These are phyloP conservation scores for Paradoxurus hermaphroditus DNA, from an alignment of 2,113 vertebrate species.

Conservation along the genomic window DNA sequence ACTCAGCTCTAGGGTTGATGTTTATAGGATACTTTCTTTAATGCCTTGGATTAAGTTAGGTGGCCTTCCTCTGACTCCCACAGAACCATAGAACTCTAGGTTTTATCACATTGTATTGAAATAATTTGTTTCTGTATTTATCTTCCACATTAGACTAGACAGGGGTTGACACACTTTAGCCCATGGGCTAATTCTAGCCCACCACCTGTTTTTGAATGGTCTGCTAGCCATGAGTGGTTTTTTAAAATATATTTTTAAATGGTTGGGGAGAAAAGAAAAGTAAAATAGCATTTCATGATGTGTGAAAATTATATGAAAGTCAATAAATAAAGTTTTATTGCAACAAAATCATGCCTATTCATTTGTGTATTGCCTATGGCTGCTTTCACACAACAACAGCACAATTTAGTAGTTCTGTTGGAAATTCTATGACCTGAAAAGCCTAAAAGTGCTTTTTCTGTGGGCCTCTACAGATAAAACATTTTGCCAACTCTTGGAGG, in stretches of 20 bases:
- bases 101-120: background rate
- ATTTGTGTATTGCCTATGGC: background rate
- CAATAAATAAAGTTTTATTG: background rate
- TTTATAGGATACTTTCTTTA: background rate
- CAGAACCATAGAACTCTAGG: background rate
- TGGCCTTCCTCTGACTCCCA: background rate
- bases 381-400: background rate
- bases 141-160: background rate
- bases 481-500: background rate
- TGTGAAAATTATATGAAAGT: constrained; percentile 40
- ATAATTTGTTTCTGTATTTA: background rate
- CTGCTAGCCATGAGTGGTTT: background rate
- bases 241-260: background rate
- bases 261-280: background rate
- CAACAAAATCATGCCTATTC: background rate
- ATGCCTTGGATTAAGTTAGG: background rate
- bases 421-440: background rate
- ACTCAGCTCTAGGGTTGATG: background rate
- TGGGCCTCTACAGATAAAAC: background rate
- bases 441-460: background rate
- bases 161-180: background rate
- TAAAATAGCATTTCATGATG: background rate
- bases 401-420: background rate
- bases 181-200: background rate
- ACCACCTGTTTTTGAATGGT: background rate